These are phyloP conservation scores for Siderastrea radians DNA, from an alignment of 92 coral and sea anemone species.

Conservation along the genomic window DNA sequence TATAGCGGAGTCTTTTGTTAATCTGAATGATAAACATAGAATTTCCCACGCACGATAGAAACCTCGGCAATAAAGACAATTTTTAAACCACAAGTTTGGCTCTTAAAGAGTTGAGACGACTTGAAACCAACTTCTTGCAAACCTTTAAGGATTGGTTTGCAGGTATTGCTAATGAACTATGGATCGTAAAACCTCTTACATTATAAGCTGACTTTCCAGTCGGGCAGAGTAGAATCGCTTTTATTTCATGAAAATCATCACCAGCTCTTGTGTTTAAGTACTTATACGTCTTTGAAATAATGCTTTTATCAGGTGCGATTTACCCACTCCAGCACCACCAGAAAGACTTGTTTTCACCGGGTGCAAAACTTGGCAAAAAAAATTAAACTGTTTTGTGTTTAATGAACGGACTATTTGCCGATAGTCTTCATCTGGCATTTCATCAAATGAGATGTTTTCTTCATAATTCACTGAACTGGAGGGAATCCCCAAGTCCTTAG, in stretches of 20 bases:
- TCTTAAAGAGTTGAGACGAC: slow-evolving; percentile 38
- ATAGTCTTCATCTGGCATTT: too few species aligned
- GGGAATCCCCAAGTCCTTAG: too few species aligned
- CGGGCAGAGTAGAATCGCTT: slow-evolving; percentile 37
- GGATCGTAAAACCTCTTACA: slow-evolving; percentile 37
- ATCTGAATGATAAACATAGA: slow-evolving; percentile 56
- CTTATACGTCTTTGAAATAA: slow-evolving; percentile 25
- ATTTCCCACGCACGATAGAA: slow-evolving; percentile 71
- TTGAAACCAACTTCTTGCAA: slow-evolving; percentile 28
- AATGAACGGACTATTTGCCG: too few species aligned
- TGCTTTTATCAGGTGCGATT: slow-evolving; percentile 39
- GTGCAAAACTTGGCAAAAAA: too few species aligned
- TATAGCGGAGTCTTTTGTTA: slow-evolving; percentile 53
- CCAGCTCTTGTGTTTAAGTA: slow-evolving; percentile 30
- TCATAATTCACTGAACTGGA: too few species aligned
- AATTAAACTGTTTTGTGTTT: too few species aligned
- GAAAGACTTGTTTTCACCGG: not conserved
- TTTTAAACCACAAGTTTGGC: slow-evolving; percentile 11
- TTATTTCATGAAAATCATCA: slow-evolving; percentile 47
- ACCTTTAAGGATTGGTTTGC: slow-evolving; percentile 29
- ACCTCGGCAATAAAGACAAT: slow-evolving; percentile 40
- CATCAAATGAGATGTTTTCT: too few species aligned
- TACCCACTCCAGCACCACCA: slow-evolving; percentile 74
- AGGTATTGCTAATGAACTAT: slow-evolving; percentile 30
- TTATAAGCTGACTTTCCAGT: slow-evolving; percentile 42